A percentile compares a stretch with the other conserved stretches of the same genome.
Conservation (phyloP, 2,888 invertebrate species). For the Agonopterix heracliana region DNA sequence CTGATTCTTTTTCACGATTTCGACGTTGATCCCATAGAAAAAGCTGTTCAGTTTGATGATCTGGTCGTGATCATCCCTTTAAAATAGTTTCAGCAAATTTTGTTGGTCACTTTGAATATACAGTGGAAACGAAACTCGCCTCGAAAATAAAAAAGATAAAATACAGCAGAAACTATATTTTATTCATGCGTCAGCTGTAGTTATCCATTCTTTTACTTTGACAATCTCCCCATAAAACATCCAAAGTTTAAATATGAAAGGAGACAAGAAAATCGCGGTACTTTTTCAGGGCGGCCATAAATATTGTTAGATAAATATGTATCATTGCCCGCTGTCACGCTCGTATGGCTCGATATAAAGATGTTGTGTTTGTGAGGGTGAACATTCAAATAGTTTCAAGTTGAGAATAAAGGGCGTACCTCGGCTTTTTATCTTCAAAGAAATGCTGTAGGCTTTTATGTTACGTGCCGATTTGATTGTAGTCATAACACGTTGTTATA, state of each 20-base stretch:
- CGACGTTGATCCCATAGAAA: no score
- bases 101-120: no score
- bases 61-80: no score
- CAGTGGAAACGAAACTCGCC: no score
- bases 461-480: conserved; percentile 25
- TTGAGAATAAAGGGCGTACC: conserved; percentile 27
- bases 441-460: conserved; percentile 29
- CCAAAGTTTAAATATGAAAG: conserved; percentile 66
- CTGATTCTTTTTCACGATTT: no score
- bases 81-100: no score
- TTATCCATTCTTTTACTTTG: conserved; percentile 42
- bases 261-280: conserved; percentile 47
- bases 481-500: no score
- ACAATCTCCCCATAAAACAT: conserved; percentile 50
- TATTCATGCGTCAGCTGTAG: conserved; percentile 31
- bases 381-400: conserved; percentile 54
- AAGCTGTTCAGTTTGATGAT: no score
- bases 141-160: not conserved
- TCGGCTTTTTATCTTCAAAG: conserved; percentile 29
- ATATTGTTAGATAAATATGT: conserved; percentile 73
- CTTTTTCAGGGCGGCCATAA: conserved; percentile 57
- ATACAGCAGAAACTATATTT: conserved; percentile 19
- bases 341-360: conserved; percentile 39
- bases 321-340: conserved; percentile 62
- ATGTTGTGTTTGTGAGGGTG: conserved; percentile 28